phyloP scores from a whole-genome alignment of 2,888 invertebrate genomes.

The Arge pagana region DNA sequence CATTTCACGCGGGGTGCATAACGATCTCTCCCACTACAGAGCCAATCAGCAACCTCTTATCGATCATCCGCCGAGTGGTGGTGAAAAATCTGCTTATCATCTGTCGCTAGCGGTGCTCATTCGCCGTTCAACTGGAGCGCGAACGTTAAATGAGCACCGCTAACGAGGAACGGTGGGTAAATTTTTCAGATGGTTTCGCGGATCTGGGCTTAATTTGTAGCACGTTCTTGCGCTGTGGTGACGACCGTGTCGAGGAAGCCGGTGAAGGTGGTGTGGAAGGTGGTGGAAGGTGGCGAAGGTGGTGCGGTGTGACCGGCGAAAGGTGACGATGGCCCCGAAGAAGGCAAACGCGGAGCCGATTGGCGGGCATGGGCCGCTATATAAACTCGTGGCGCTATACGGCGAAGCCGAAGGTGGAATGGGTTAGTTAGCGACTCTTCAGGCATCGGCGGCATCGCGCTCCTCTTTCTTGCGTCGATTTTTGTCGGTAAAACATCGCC shows the following conservation, averaged over 20 bases:
- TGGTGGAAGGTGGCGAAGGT: conserved; percentile 27
- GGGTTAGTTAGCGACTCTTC: conserved; percentile 41
- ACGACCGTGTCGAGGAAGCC: conserved; percentile 37
- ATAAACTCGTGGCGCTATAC: conserved; percentile 3
- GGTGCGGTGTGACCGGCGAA: conserved; percentile 29
- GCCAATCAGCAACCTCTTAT: too few species aligned
- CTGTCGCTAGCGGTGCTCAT: too few species aligned
- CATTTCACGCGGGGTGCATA: too few species aligned
- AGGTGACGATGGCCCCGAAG: conserved; percentile 28
- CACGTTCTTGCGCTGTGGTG: conserved; percentile 51
- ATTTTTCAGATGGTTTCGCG: conserved; percentile 52
- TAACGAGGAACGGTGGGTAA: conserved; percentile 34
- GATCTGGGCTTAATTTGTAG: conserved; percentile 55
- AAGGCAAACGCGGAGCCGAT: conserved; percentile 3
- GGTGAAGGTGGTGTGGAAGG: conserved; percentile 29
- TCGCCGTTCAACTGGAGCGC: background rate
- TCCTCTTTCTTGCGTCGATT: conserved; percentile 37
- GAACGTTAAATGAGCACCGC: conserved; percentile 14
- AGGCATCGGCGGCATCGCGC: conserved; percentile 31
- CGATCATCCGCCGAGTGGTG: too few species aligned
- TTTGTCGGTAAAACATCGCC: conserved; percentile 53
- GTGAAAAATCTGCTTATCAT: too few species aligned
- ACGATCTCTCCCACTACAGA: too few species aligned
- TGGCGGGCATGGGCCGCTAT: background rate
- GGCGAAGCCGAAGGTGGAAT: conserved; percentile 30